phyloP scores from a whole-genome alignment of 2,797 vertebrate species.

The Streptopelia turtur region DNA sequence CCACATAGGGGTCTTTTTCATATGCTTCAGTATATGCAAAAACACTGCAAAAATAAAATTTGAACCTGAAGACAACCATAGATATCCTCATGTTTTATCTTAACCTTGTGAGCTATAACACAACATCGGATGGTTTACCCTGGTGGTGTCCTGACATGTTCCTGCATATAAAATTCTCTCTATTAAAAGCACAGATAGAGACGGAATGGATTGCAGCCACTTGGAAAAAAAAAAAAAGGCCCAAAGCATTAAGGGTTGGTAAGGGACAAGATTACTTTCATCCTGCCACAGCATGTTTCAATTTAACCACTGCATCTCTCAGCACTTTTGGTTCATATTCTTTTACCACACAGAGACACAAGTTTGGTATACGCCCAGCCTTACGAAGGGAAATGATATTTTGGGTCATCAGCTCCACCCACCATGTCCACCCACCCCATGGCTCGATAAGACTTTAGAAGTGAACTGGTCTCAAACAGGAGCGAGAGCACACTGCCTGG shows the following conservation, averaged over 20 bases:
- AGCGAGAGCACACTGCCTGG: neutral
- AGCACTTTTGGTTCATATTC: constrained; percentile 62
- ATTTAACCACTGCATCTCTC: constrained; percentile 63
- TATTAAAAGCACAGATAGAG: constrained; percentile 22
- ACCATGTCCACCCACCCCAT: neutral
- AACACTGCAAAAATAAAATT: neutral
- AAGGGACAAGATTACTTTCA: constrained; percentile 60
- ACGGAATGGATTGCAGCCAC: neutral
- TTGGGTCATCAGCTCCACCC: constrained; percentile 51
- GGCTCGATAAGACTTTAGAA: constrained; percentile 11
- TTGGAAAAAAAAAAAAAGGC: neutral
- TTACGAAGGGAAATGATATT: constrained; percentile 57
- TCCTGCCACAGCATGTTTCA: constrained; percentile 66
- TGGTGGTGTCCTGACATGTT: neutral
- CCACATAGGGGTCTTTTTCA: neutral
- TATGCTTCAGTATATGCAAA: neutral
- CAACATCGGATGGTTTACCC: neutral
- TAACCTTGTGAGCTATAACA: neutral
- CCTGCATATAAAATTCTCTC: constrained; percentile 3
- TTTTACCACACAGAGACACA: constrained; percentile 29
- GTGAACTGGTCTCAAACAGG: neutral
- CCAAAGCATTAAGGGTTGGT: constrained; percentile 25
- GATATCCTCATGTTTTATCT: neutral
- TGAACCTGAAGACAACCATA: neutral
- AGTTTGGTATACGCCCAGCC: constrained; percentile 31